These are phyloP conservation scores for Ardeotis arabs DNA, from an alignment of 2,113 vertebrate genomes.

Conservation along the genomic window DNA sequence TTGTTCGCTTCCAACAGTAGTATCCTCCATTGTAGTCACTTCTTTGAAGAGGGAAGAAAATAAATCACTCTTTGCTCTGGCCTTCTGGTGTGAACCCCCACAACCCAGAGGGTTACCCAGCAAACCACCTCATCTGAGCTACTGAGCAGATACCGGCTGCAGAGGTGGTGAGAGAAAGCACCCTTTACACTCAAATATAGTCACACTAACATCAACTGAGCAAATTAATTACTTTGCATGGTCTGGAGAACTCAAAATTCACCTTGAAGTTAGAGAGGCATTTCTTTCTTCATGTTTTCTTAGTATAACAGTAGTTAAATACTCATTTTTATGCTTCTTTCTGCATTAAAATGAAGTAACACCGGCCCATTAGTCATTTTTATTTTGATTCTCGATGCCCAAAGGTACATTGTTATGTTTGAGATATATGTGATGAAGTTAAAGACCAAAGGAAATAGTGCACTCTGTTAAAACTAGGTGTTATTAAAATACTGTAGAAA, in stretches of 20 bases:
- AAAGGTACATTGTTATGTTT: not conserved
- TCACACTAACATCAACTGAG: not conserved
- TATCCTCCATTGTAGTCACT: conserved; percentile 80
- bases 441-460: not conserved
- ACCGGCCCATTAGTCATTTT: not conserved
- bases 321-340: not conserved
- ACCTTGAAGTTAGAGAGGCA: not conserved
- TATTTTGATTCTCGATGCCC: not conserved
- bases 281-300: not conserved
- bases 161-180: not conserved
- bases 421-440: not conserved
- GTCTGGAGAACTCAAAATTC: not conserved
- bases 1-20: conserved; percentile 75
- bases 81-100: not conserved
- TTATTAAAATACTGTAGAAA: not conserved
- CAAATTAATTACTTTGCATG: not conserved
- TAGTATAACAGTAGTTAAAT: not conserved
- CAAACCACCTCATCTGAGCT: not conserved
- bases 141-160: not conserved
- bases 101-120: not conserved
- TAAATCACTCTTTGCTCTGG: not conserved
- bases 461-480: not conserved
- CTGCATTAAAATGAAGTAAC: not conserved
- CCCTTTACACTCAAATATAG: not conserved
- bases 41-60: conserved; percentile 70